Evolutionary conservation across 2,797 vertebrate genomes (phyloP).

Genomic region (Sebastes nivosus): DNA sequence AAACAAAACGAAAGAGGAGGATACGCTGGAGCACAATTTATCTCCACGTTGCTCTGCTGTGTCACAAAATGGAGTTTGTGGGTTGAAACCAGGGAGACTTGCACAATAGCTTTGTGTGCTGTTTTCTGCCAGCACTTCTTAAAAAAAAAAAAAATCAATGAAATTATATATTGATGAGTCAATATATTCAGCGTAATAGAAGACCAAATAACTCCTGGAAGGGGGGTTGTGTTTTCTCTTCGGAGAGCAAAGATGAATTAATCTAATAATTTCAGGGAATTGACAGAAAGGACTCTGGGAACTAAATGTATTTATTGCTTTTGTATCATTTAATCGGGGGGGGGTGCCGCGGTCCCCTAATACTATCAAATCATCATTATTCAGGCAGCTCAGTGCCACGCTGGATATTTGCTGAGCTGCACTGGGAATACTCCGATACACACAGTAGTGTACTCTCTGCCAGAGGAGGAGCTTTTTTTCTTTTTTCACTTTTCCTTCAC

Average conservation of each 20-base stretch:
- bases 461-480: neutral
- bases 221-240: neutral
- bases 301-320: constrained; percentile 33
- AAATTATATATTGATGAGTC: constrained; percentile 52
- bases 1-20: constrained; percentile 14
- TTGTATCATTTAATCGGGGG: constrained; percentile 53
- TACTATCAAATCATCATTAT: constrained; percentile 25
- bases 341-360: constrained; percentile 17
- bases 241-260: constrained; percentile 12
- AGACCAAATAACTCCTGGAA: constrained; percentile 32
- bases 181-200: constrained; percentile 24
- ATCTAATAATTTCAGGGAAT: constrained; percentile 31
- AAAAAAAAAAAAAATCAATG: constrained; percentile 14
- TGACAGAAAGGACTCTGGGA: constrained; percentile 21
- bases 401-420: constrained; percentile 43
- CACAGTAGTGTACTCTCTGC: neutral
- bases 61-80: constrained; percentile 33
- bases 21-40: constrained; percentile 18
- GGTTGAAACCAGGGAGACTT: neutral
- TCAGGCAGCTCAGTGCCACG: constrained; percentile 19
- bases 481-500: constrained; percentile 3
- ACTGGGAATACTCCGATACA: constrained; percentile 29
- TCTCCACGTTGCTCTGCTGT: constrained; percentile 12
- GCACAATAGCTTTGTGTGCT: neutral
- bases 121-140: constrained; percentile 20